phyloP scores from a whole-genome alignment of 2,888 invertebrate species.

The Ashinkailepas kermadecensis region DNA sequence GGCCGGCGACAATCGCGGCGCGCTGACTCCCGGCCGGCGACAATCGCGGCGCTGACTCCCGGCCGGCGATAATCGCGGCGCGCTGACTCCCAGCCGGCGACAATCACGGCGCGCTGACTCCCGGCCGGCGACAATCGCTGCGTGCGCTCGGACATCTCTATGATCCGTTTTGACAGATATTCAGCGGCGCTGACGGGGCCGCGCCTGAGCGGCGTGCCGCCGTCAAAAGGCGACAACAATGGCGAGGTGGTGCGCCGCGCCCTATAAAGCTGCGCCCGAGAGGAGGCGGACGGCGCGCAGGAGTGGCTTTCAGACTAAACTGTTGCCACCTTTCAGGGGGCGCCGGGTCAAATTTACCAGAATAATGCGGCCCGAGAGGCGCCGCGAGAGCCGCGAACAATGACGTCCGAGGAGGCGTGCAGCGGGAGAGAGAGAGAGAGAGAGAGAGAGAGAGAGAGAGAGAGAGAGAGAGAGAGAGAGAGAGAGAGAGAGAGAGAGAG shows the following conservation, averaged over 20 bases:
- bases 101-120: not conserved
- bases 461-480: not conserved
- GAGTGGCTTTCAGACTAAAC: constrained; percentile 16
- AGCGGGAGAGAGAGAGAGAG: not conserved
- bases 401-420: too few relatives aligned
- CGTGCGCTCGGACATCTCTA: not conserved
- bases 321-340: not conserved
- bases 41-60: too few relatives aligned
- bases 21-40: too few relatives aligned
- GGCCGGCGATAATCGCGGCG: too few relatives aligned
- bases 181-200: not conserved
- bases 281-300: not conserved
- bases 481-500: not conserved
- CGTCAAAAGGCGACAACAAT: constrained; percentile 19
- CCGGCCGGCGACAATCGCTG: not conserved
- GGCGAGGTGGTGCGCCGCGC: constrained; percentile 4
- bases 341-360: constrained; percentile 19
- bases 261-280: not conserved
- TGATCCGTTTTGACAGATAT: constrained; percentile 23
- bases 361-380: constrained; percentile 1
- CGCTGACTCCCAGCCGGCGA: too few relatives aligned
- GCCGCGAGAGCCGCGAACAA: not conserved
- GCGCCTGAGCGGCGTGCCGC: not conserved
- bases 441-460: not conserved
- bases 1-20: too few relatives aligned